phyloP scores from a whole-genome alignment of 2,888 invertebrate genomes.

The Nephrotoma flavescens region DNA sequence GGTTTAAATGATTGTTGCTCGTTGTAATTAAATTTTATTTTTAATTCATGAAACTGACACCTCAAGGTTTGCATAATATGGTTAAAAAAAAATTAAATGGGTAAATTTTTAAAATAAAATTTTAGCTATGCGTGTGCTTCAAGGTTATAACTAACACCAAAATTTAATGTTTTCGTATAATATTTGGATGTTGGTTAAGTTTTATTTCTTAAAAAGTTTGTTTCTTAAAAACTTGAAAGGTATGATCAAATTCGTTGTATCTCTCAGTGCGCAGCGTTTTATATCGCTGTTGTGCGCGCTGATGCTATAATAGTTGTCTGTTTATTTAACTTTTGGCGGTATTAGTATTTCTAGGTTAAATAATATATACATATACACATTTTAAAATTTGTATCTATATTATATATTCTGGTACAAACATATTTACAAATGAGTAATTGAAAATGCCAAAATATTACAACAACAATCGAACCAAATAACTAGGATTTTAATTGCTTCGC shows the following conservation, averaged over 20 bases:
- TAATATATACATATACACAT: neutral
- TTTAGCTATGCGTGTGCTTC: neutral
- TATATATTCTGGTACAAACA: neutral
- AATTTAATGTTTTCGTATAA: neutral
- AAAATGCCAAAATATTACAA: neutral
- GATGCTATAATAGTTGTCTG: neutral
- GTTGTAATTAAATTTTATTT: neutral
- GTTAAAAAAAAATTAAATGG: neutral
- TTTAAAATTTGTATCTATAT: neutral
- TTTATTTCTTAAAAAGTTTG: neutral
- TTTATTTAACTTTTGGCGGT: neutral
- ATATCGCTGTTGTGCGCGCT: neutral
- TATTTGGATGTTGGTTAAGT: neutral
- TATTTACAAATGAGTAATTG: neutral
- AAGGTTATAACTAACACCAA: neutral
- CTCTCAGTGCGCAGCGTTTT: neutral
- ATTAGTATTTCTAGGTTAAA: neutral
- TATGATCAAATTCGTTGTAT: neutral
- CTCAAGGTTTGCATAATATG: neutral
- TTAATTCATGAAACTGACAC: neutral
- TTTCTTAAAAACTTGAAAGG: neutral
- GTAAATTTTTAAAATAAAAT: neutral
- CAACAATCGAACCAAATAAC: neutral
- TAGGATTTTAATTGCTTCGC: neutral
- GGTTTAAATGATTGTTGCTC: neutral